Percentiles rank a stretch among this genome's conserved stretches.
Conservation (phyloP, 2,113 vertebrate genomes). For the Tonatia bakeri region DNA sequence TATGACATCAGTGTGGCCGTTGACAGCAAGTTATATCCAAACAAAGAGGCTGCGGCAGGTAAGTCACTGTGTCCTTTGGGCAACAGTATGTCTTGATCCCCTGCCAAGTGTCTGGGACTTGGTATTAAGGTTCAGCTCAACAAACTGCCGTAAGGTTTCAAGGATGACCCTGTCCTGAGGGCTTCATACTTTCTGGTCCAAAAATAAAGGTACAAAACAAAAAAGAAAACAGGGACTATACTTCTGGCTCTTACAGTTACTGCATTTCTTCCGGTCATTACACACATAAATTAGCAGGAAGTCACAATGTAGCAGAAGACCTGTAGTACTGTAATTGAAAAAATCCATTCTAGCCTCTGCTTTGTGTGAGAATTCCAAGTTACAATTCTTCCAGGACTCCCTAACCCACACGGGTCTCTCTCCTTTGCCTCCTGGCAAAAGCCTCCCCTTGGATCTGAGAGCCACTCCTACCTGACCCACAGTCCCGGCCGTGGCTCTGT, state of each 20-base stretch:
- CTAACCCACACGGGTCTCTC: neutral
- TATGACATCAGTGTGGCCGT: constrained; percentile 92
- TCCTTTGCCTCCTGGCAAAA: neutral
- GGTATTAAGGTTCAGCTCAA: neutral
- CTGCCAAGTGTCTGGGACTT: neutral
- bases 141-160: neutral
- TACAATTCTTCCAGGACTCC: neutral
- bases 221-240: neutral
- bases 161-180: neutral
- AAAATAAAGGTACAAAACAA: neutral
- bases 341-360: neutral
- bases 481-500: neutral
- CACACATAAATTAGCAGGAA: neutral
- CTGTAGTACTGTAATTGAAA: neutral
- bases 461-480: neutral
- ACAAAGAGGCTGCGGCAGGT: constrained; percentile 90
- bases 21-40: constrained; percentile 93
- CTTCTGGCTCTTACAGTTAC: neutral
- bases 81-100: neutral
- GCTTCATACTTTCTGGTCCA: neutral
- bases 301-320: neutral
- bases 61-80: constrained; percentile 63
- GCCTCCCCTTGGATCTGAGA: neutral
- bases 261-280: neutral
- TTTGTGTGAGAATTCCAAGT: neutral